Conservation (phyloP, 2,888 invertebrate genomes). For the Podotricha telesiphe region DNA sequence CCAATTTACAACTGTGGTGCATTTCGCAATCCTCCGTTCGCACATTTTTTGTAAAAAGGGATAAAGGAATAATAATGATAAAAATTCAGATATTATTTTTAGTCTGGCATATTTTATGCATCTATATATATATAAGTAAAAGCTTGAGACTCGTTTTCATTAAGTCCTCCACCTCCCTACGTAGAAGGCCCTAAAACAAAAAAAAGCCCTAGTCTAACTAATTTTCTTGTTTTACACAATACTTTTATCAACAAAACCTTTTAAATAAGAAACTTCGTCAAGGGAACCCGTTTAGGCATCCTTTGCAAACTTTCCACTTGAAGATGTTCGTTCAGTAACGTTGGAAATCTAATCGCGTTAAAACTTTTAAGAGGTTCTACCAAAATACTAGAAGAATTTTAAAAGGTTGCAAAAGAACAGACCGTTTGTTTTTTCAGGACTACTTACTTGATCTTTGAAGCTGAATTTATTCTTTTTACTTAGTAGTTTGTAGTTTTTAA, state of each 20-base stretch:
- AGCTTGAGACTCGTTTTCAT: too few relatives aligned
- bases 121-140: too few relatives aligned
- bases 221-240: constrained; percentile 14
- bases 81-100: too few relatives aligned
- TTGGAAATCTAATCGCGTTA: constrained; percentile 37
- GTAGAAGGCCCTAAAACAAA: background rate
- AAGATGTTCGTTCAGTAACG: constrained; percentile 28
- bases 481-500: too few relatives aligned
- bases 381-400: constrained; percentile 32
- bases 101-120: too few relatives aligned
- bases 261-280: constrained; percentile 26
- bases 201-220: background rate
- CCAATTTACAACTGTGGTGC: too few relatives aligned
- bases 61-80: too few relatives aligned
- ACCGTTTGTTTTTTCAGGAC: constrained; percentile 1
- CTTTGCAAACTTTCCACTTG: constrained; percentile 35
- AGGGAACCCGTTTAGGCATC: constrained; percentile 21
- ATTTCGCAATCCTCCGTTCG: too few relatives aligned
- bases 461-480: too few relatives aligned
- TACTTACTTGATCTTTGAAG: too few relatives aligned
- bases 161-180: too few relatives aligned
- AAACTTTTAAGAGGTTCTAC: constrained; percentile 34
- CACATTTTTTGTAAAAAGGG: too few relatives aligned
- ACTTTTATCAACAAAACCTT: constrained; percentile 19
- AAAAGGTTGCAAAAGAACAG: constrained; percentile 25